Percentiles rank a stretch among this genome's conserved stretches.
Conservation (phyloP, 2,888 invertebrate genomes). For the Melipona bicolor region DNA sequence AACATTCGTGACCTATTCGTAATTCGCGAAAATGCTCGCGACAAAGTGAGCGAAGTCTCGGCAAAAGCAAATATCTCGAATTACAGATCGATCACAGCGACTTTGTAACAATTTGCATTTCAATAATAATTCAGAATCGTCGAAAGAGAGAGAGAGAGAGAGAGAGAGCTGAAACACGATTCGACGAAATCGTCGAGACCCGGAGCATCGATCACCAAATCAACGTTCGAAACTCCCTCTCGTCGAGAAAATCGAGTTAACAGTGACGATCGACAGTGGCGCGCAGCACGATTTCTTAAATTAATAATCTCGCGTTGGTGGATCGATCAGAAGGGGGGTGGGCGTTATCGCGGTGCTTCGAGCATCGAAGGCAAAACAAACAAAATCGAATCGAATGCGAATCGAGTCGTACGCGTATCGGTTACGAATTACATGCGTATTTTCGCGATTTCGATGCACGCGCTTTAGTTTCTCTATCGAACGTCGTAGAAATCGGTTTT, state of each 20-base stretch:
- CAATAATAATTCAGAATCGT: neutral
- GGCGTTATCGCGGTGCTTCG: slow-evolving; percentile 6
- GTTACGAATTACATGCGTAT: neutral
- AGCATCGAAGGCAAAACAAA: neutral
- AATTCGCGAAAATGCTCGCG: neutral
- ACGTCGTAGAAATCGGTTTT: slow-evolving; percentile 41
- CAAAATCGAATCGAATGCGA: slow-evolving; percentile 1
- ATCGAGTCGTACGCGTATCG: neutral
- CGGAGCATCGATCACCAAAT: neutral
- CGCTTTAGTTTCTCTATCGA: neutral
- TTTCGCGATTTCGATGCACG: slow-evolving; percentile 7
- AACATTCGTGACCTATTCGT: too few species aligned
- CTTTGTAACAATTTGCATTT: neutral
- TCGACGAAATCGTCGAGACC: neutral
- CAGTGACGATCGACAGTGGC: neutral
- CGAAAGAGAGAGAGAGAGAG: neutral
- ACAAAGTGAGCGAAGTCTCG: neutral
- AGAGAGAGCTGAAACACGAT: too few species aligned
- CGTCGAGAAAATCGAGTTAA: neutral
- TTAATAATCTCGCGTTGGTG: slow-evolving; percentile 3
- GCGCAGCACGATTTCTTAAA: neutral
- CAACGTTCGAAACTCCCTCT: neutral
- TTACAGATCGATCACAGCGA: neutral
- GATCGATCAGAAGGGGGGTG: slow-evolving; percentile 2
- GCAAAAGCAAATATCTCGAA: neutral